Evolutionary conservation across 2,888 invertebrate genomes (phyloP).

Genomic region (Polydrusus tereticollis): DNA sequence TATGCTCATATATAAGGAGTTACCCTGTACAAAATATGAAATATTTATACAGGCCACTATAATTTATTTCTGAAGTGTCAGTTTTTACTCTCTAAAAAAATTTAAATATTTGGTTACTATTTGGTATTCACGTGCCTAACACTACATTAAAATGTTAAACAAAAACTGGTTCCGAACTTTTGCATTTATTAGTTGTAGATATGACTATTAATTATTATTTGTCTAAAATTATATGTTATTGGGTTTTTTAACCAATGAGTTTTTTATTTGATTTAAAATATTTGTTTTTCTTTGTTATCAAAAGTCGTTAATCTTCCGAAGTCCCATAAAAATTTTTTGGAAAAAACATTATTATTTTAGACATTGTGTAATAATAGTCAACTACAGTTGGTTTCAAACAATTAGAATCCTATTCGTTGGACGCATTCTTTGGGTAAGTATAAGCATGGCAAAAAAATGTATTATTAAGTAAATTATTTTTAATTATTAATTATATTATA

Average conservation of each 20-base stretch:
- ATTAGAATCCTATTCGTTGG: not conserved
- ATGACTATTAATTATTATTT: constrained; percentile 29
- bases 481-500: too few species aligned
- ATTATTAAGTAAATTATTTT: too few species aligned
- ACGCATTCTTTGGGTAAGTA: not conserved
- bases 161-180: constrained; percentile 33
- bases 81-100: constrained; percentile 29
- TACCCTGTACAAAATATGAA: constrained; percentile 4
- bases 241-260: constrained; percentile 11
- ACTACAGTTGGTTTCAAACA: not conserved
- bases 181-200: constrained; percentile 32
- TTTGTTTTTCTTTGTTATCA: constrained; percentile 22
- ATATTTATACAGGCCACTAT: constrained; percentile 1
- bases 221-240: constrained; percentile 17
- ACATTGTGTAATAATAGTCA: not conserved
- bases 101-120: constrained; percentile 26
- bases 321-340: not conserved
- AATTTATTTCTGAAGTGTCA: constrained; percentile 27
- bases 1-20: not conserved
- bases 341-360: not conserved
- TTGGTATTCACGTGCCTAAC: constrained; percentile 40
- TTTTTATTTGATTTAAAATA: constrained; percentile 1
- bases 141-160: constrained; percentile 36
- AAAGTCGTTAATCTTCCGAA: constrained; percentile 10
- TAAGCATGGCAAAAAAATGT: not conserved